Evolutionary conservation across 2,113 vertebrate genomes (phyloP).

Genomic region (Pipa parva): DNA sequence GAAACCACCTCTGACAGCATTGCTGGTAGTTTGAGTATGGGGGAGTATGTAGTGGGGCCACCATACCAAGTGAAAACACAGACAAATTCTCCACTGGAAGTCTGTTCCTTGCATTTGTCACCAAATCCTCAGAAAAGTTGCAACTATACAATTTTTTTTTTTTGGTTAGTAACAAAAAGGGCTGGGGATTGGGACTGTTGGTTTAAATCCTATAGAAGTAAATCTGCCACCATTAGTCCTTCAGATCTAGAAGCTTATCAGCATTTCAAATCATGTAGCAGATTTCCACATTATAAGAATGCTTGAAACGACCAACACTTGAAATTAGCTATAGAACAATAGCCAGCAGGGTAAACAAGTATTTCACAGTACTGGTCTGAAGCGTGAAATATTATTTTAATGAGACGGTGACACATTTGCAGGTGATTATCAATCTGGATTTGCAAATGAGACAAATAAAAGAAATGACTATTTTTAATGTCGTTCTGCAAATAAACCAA

Average conservation of each 20-base stretch:
- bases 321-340: slow-evolving; percentile 35
- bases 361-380: slow-evolving; percentile 30
- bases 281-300: slow-evolving; percentile 27
- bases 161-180: too few species aligned
- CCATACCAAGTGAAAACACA: too few species aligned
- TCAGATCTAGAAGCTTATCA: slow-evolving; percentile 32
- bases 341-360: slow-evolving; percentile 42
- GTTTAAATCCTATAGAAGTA: not conserved
- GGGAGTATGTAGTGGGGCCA: too few species aligned
- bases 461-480: slow-evolving; percentile 9
- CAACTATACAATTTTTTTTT: too few species aligned
- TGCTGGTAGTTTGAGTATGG: too few species aligned
- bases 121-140: too few species aligned
- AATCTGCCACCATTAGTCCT: slow-evolving; percentile 5
- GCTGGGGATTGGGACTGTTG: not conserved
- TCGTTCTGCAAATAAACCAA: slow-evolving; percentile 1
- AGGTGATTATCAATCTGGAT: slow-evolving; percentile 41
- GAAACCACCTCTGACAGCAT: too few species aligned
- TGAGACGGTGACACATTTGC: slow-evolving; percentile 38
- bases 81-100: too few species aligned
- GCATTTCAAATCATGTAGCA: slow-evolving; percentile 31
- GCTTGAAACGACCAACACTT: slow-evolving; percentile 7
- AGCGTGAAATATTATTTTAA: slow-evolving; percentile 42
- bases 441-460: slow-evolving; percentile 36
- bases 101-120: too few species aligned